Base-by-base conservation (phyloP, 2,113 vertebrate genomes). In the Sisor rabdophorus region DNA sequence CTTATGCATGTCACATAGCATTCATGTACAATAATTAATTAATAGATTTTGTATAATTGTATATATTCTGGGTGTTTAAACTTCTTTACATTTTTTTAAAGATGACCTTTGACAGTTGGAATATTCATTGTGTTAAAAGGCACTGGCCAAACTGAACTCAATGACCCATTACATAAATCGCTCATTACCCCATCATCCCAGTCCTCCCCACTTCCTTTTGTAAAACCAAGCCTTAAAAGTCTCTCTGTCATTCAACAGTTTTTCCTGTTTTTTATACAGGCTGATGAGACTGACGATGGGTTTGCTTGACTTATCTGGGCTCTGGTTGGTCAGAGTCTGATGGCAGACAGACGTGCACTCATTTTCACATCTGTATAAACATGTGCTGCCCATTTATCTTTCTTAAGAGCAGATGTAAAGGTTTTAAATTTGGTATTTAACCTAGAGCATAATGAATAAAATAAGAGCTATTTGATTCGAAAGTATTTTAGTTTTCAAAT, bases 201-300 rank as follows among this genome's bases (percentile, higher is more conserved):
- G 15, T 30, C 26, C 19, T 17, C 60, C 44, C 20, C 11, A 61
- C 61, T 83, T 86, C 83, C 81, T 84, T 80, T 86, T 79, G 72
- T 82, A 68, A 79, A 67, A 68, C 44, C 56, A 44, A 60, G 26
- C 68, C 71, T 54, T 58, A 26, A 73, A 83, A 56, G 77, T 72
- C 30, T 54, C n/a, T 65, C 24, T 32, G 28, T 68, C 47, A 36
- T 80, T 76, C 56, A 61, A 58, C 28, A 77, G 36, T 71, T 77
- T 65, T 81, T 83, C 83, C 84, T 80, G 71, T 81, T 81, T 83
- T 82, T 53, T 26, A 56, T 61, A 36, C 32, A 36, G 60, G 63
- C 19, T 75, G 63, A 58, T 78, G 40, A 44, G 4, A 44, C 40
- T 44, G 40, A 36, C 32, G 7, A 28, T 53, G 56, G 79, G 77